phyloP scores from a whole-genome alignment of 2,888 invertebrate genomes.

The Ptilodon capucinus region DNA sequence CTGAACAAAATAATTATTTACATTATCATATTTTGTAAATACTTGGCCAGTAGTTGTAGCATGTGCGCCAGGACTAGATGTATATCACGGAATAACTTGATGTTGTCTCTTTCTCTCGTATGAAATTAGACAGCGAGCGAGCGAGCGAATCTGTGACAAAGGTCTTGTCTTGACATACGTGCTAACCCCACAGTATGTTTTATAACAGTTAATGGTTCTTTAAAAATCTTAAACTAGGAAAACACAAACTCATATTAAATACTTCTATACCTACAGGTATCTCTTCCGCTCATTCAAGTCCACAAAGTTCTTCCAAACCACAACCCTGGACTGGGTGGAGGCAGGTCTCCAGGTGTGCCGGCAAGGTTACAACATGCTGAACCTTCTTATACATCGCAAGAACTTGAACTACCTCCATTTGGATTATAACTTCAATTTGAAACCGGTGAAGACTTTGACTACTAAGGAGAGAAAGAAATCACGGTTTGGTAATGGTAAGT shows the following conservation, averaged over 20 bases:
- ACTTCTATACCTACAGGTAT: constrained; percentile 81
- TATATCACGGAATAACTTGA: no score
- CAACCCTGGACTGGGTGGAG: constrained; percentile 99
- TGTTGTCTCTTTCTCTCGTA: no score
- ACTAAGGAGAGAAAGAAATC: constrained; percentile 99
- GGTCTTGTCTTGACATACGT: no score
- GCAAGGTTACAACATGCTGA: constrained; percentile 99
- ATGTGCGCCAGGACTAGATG: no score
- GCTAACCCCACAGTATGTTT: no score
- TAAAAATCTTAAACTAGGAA: no score
- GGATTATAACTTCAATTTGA: constrained; percentile 99
- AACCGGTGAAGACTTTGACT: constrained; percentile 99
- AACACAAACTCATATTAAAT: neutral
- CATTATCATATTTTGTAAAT: no score
- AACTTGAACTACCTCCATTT: constrained; percentile 99
- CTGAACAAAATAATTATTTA: no score
- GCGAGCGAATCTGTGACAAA: no score
- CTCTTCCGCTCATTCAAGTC: constrained; percentile 99
- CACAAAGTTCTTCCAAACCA: constrained; percentile 99
- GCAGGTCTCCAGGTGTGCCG: constrained; percentile 98
- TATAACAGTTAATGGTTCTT: no score
- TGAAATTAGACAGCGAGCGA: no score
- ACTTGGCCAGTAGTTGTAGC: no score
- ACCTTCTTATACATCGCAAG: constrained; percentile 98
- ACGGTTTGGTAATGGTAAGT: constrained; percentile 94